These are phyloP conservation scores for Battus philenor DNA, from an alignment of 1,140 invertebrate genomes.

Conservation along the genomic window DNA sequence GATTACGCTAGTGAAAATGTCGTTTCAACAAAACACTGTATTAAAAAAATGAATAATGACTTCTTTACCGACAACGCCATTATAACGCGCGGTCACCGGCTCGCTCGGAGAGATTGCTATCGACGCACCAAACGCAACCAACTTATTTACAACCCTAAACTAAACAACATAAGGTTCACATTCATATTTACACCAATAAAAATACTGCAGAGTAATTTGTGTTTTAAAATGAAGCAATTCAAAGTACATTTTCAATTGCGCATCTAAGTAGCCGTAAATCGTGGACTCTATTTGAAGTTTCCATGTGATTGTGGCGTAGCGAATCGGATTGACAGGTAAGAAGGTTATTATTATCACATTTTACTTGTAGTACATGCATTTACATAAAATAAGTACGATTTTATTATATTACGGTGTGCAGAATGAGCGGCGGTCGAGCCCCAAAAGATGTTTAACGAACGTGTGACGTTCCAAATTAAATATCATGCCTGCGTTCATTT, in stretches of 20 bases:
- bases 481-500: too few species aligned
- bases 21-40: constrained; percentile 72
- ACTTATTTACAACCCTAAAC: constrained; percentile 24
- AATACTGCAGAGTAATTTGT: constrained; percentile 20
- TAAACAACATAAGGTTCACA: constrained; percentile 15
- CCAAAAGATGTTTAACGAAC: too few species aligned
- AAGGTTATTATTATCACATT: constrained; percentile 74
- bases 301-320: constrained; percentile 60
- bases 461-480: background rate
- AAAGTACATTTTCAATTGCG: constrained; percentile 33
- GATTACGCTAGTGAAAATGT: constrained; percentile 73
- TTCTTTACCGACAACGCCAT: constrained; percentile 69
- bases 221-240: constrained; percentile 17
- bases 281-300: constrained; percentile 44
- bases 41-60: constrained; percentile 76
- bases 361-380: constrained; percentile 62
- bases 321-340: constrained; percentile 71
- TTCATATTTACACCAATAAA: constrained; percentile 8
- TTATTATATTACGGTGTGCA: constrained; percentile 33
- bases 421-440: constrained; percentile 7
- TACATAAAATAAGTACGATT: constrained; percentile 57
- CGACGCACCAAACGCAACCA: constrained; percentile 21
- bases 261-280: constrained; percentile 17
- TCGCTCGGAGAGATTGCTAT: constrained; percentile 60
- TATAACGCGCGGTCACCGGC: constrained; percentile 58